Evolutionary conservation across 2,797 vertebrate genomes (phyloP).

Genomic region (Triplophysa yarkandensis): DNA sequence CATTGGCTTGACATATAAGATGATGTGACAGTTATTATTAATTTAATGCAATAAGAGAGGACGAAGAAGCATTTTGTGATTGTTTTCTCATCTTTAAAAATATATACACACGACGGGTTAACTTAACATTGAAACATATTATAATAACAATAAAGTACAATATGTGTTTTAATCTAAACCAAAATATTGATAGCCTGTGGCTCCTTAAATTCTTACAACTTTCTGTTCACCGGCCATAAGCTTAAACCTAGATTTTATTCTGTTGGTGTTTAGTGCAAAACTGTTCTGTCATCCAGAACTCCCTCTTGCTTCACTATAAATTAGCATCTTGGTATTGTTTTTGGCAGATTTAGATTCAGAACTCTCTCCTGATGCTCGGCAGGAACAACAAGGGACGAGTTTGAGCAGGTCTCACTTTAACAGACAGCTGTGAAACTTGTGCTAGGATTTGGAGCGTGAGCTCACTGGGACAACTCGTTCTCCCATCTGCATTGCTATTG

Average conservation of each 20-base stretch:
- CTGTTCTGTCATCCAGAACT: not conserved
- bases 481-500: constrained; percentile 68
- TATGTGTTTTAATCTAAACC: too few relatives aligned
- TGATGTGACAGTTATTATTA: too few relatives aligned
- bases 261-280: not conserved
- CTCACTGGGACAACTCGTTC: constrained; percentile 67
- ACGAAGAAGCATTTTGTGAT: not conserved
- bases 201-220: too few relatives aligned
- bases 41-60: not conserved
- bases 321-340: not conserved
- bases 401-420: constrained; percentile 61
- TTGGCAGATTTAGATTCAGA: constrained; percentile 8
- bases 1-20: too few relatives aligned
- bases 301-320: constrained; percentile 1
- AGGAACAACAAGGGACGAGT: constrained; percentile 1
- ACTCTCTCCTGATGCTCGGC: not conserved
- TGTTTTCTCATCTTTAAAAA: not conserved
- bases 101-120: too few relatives aligned
- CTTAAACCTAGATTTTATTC: not conserved
- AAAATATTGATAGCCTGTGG: too few relatives aligned
- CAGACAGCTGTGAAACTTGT: constrained; percentile 71
- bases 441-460: constrained; percentile 67
- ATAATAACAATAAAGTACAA: too few relatives aligned
- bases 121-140: too few relatives aligned
- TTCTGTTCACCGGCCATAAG: too few relatives aligned